Percentiles rank a stretch among this genome's conserved stretches.
These are phyloP conservation scores for Ciconia nigra DNA, from an alignment of 2,797 vertebrate genomes.

Conservation along the genomic window DNA sequence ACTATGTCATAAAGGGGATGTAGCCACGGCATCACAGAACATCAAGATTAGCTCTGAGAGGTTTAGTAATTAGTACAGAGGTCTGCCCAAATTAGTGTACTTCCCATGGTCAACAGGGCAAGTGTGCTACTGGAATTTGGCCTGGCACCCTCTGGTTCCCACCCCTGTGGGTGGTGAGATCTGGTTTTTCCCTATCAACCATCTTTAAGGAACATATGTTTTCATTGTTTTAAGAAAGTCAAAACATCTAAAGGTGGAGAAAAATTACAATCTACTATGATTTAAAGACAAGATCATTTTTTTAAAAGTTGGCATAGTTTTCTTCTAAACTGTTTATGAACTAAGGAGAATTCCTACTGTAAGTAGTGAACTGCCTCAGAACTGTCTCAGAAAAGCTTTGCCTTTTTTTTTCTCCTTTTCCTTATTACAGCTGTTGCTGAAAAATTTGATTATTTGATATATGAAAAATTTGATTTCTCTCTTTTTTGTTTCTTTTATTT, in stretches of 20 bases:
- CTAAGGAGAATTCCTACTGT: background rate
- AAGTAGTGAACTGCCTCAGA: background rate
- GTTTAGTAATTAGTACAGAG: background rate
- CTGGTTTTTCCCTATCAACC: accelerated
- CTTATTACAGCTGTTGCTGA: background rate
- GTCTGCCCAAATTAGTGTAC: background rate
- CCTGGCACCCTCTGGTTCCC: accelerated
- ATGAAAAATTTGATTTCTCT: background rate
- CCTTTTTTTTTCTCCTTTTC: background rate
- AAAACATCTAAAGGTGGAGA: background rate
- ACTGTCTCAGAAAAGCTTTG: background rate
- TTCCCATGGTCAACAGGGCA: background rate
- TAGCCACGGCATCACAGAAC: background rate
- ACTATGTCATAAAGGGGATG: accelerated
- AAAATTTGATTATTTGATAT: background rate
- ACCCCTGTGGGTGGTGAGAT: accelerated
- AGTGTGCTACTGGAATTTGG: background rate
- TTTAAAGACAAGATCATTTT: background rate
- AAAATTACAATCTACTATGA: background rate
- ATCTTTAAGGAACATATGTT: background rate
- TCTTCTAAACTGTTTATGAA: background rate
- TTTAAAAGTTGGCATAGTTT: background rate
- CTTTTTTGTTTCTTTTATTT: background rate
- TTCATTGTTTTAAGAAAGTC: background rate
- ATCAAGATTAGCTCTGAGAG: background rate